phyloP scores from a whole-genome alignment of 2,797 vertebrate species.

The Danio choprae region DNA sequence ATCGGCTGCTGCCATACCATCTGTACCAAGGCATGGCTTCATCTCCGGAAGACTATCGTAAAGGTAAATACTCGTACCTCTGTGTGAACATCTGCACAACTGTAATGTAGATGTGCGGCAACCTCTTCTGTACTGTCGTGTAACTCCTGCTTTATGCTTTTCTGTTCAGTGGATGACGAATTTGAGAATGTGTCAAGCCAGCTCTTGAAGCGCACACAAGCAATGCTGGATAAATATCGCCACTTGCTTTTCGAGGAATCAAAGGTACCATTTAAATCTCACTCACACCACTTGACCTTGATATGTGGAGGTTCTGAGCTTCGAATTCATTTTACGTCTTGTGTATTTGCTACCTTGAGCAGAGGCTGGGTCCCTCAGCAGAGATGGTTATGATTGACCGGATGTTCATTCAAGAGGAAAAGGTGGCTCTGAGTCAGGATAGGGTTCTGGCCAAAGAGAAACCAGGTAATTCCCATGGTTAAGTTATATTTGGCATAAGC shows the following conservation, averaged over 20 bases:
- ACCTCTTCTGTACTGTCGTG: neutral
- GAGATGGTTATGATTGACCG: constrained; percentile 99
- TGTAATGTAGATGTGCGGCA: neutral
- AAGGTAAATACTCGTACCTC: constrained; percentile 72
- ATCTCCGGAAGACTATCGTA: constrained; percentile 83
- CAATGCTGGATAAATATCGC: constrained; percentile 96
- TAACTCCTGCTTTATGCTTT: constrained; percentile 22
- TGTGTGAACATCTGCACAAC: neutral
- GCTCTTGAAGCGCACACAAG: constrained; percentile 90
- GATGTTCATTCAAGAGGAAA: constrained; percentile 97
- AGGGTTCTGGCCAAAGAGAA: constrained; percentile 90
- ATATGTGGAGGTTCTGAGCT: constrained; percentile 19
- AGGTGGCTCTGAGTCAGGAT: constrained; percentile 86
- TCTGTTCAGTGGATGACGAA: constrained; percentile 88
- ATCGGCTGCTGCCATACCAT: constrained; percentile 91
- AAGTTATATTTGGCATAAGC: neutral
- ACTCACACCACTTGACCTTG: neutral
- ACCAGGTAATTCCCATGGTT: constrained; percentile 79
- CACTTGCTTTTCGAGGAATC: constrained; percentile 92
- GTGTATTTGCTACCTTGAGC: constrained; percentile 56
- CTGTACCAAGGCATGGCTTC: constrained; percentile 93
- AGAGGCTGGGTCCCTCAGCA: constrained; percentile 92
- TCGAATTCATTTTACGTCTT: constrained; percentile 49
- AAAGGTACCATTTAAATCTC: constrained; percentile 76
- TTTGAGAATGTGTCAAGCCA: constrained; percentile 92